Evolutionary conservation across 2,888 invertebrate species (phyloP), one percentile per base, ranked within the genome.

Genomic region (Mactromeris polynyma): DNA sequence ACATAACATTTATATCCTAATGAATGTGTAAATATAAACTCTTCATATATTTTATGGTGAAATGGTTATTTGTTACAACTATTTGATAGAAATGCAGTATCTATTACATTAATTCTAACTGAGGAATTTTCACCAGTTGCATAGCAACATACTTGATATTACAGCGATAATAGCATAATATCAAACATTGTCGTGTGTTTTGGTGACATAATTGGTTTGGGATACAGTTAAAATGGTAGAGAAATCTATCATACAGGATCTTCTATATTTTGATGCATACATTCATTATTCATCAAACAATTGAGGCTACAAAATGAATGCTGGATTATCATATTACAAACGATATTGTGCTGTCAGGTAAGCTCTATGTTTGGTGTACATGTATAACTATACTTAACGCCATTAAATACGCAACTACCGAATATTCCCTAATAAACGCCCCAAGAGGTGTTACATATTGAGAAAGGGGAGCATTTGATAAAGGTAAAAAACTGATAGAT

Each of bases 301-400:
- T 14, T 9, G 51, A 2, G 2, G 58, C 36, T 33, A 33, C n/a
- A 33, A 64, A 21, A 83, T 83, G 83, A 83, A 83, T 83, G 14
- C 54, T 78, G 84, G 84, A 51, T 26, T 84, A 78, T 54, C 40
- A 0, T 84, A 54, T 36, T 54, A 84, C 54, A 84, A 21, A 77
- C 73, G 54, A 78, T 84, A 51, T 26, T 51, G 54, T 38, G 73
- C 31, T 9, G 19, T 33, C n/a, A 73, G 83, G 83, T 83, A 33
- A 83, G 83, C 11, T 46, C 21, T n/a, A 26, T 64, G 17, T 46
- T 46, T 46, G n/a, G n/a, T n/a, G n/a, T n/a, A n/a, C n/a, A n/a
- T n/a, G n/a, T n/a, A n/a, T n/a, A n/a, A n/a, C n/a, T n/a, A n/a
- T n/a, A n/a, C n/a, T n/a, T n/a, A n/a, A n/a, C n/a, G n/a, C n/a